phyloP scores from a whole-genome alignment of 2,797 vertebrate species.

The Scyliorhinus canicula region DNA sequence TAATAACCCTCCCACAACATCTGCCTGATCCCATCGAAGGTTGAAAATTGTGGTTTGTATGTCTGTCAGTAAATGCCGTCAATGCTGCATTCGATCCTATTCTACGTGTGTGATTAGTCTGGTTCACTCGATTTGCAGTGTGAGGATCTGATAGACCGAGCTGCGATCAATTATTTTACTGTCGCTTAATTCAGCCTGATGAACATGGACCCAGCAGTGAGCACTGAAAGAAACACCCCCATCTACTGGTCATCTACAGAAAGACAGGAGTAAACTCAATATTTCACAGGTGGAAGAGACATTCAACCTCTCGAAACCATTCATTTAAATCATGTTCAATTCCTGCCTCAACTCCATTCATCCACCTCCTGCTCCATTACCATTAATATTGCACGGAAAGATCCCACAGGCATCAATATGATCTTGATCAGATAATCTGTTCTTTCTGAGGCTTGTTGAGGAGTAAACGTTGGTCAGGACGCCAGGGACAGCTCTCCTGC shows the following conservation, averaged over 20 bases:
- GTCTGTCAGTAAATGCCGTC: not conserved
- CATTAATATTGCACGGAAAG: not conserved
- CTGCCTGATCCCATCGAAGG: too few relatives aligned
- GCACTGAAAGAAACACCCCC: not conserved
- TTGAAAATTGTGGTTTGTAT: not conserved
- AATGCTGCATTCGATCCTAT: not conserved
- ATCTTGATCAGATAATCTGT: too few relatives aligned
- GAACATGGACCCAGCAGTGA: not conserved
- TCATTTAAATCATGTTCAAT: not conserved
- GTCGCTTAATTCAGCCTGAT: not conserved
- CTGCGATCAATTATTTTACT: not conserved
- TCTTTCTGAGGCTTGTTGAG: too few relatives aligned
- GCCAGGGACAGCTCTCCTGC: too few relatives aligned
- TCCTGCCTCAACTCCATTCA: not conserved
- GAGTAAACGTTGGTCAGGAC: too few relatives aligned
- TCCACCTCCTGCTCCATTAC: not conserved
- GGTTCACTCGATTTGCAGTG: not conserved
- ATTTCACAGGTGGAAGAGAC: too few relatives aligned
- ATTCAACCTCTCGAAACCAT: not conserved
- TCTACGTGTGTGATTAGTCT: not conserved
- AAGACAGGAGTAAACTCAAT: not conserved
- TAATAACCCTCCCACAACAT: too few relatives aligned
- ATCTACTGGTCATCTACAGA: not conserved
- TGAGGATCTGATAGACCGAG: not conserved
- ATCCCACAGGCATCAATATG: too few relatives aligned